phyloP scores from a whole-genome alignment of 2,113 vertebrate genomes.

The Mesitornis unicolor region DNA sequence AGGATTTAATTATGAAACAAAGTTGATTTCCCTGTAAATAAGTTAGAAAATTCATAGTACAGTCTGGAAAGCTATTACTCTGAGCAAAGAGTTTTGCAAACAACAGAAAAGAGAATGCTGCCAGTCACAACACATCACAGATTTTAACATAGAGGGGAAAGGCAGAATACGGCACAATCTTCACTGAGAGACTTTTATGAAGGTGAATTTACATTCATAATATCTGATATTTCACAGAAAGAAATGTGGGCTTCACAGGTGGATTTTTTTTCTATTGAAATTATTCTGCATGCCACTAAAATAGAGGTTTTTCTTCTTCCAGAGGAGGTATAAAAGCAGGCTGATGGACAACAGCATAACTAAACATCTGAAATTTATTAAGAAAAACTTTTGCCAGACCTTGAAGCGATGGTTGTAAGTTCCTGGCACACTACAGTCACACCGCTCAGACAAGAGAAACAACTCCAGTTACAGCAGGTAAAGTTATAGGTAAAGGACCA shows the following conservation, averaged over 20 bases:
- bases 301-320: not conserved
- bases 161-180: not conserved
- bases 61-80: not conserved
- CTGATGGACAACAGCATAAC: not conserved
- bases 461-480: not conserved
- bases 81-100: conserved; percentile 1
- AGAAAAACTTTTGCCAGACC: not conserved
- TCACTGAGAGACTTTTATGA: not conserved
- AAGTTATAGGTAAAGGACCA: not conserved
- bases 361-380: not conserved
- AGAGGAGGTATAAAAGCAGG: not conserved
- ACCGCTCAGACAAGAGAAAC: not conserved
- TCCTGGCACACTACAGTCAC: not conserved
- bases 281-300: not conserved
- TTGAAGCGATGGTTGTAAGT: not conserved
- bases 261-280: conserved; percentile 8
- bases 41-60: conserved; percentile 5
- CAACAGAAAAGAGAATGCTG: not conserved
- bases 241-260: not conserved
- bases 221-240: not conserved
- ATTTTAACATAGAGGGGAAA: conserved; percentile 1
- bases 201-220: not conserved
- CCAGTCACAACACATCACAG: not conserved
- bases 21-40: conserved; percentile 13
- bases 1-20: conserved; percentile 31